Conservation (phyloP, 1,140 invertebrate genomes). For the Belonocnema kinseyi region DNA sequence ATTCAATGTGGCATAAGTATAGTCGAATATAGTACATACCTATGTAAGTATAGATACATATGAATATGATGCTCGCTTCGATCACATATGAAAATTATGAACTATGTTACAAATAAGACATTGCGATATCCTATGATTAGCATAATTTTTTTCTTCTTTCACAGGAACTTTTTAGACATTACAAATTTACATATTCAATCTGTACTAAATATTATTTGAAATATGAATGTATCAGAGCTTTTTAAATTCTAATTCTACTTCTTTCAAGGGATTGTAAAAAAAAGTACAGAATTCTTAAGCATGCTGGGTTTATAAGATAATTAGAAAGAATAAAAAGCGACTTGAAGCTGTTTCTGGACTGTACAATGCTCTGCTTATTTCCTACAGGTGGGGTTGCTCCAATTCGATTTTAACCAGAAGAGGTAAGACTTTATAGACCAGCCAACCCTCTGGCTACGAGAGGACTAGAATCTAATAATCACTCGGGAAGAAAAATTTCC, state of each 20-base stretch:
- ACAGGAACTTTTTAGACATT: too few relatives aligned
- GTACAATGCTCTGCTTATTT: slow-evolving; percentile 21
- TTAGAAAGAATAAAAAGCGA: not conserved
- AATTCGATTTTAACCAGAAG: slow-evolving; percentile 31
- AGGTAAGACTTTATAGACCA: slow-evolving; percentile 27
- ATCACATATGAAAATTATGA: slow-evolving; percentile 28
- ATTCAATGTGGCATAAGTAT: slow-evolving; percentile 5
- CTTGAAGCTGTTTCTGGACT: not conserved
- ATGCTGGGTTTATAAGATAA: not conserved
- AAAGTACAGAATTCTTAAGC: not conserved
- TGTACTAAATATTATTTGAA: too few relatives aligned
- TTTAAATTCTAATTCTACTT: not conserved
- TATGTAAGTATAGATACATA: slow-evolving; percentile 4
- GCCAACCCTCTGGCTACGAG: slow-evolving; percentile 21
- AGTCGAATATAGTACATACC: not conserved
- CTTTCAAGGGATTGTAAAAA: not conserved
- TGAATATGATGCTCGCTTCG: slow-evolving; percentile 14
- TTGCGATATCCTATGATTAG: too few relatives aligned
- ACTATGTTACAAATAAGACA: slow-evolving; percentile 42
- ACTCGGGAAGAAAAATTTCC: slow-evolving; percentile 28
- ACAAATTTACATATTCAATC: too few relatives aligned
- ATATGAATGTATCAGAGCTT: not conserved
- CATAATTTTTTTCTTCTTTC: too few relatives aligned
- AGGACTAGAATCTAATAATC: slow-evolving; percentile 32
- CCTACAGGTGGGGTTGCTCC: slow-evolving; percentile 27